A percentile compares a stretch with the other conserved stretches of the same genome.
Evolutionary conservation across 1,140 invertebrate genomes (phyloP).

Genomic region (Pseudomyrmex cubaensis): DNA sequence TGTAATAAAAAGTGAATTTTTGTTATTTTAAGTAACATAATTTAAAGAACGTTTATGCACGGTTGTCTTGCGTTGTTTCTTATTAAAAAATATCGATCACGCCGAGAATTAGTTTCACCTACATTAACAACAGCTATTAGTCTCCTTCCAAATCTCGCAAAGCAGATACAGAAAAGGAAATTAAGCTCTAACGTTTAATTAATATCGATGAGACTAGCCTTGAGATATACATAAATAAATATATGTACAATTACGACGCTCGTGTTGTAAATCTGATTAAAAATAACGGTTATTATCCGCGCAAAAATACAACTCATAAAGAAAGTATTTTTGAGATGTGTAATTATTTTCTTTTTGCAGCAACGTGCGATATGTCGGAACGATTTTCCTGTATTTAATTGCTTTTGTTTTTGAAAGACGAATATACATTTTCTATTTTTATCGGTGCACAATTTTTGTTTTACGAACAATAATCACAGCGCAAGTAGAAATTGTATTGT

Average conservation of each 20-base stretch:
- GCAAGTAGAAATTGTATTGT: no score
- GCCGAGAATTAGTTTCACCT: constrained; percentile 26
- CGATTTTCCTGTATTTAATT: background rate
- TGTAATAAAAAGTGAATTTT: constrained; percentile 39
- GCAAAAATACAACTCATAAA: background rate
- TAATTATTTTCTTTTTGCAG: background rate
- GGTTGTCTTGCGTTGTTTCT: background rate
- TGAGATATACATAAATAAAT: constrained; percentile 26
- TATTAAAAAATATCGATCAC: constrained; percentile 38
- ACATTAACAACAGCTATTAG: constrained; percentile 1
- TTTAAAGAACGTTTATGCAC: constrained; percentile 25
- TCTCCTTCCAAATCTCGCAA: background rate
- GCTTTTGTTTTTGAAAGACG: background rate
- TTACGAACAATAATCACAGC: no score
- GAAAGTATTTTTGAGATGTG: background rate
- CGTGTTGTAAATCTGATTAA: background rate
- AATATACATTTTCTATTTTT: background rate
- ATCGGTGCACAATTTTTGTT: no score
- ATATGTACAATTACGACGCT: constrained; percentile 6
- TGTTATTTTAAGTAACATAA: constrained; percentile 35
- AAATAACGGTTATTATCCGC: background rate
- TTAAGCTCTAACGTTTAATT: background rate
- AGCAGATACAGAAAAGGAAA: background rate
- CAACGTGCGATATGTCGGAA: background rate
- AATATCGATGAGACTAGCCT: constrained; percentile 24